Evolutionary conservation across 2,888 invertebrate species (phyloP).

Genomic region (Cataglyphis albicans): DNA sequence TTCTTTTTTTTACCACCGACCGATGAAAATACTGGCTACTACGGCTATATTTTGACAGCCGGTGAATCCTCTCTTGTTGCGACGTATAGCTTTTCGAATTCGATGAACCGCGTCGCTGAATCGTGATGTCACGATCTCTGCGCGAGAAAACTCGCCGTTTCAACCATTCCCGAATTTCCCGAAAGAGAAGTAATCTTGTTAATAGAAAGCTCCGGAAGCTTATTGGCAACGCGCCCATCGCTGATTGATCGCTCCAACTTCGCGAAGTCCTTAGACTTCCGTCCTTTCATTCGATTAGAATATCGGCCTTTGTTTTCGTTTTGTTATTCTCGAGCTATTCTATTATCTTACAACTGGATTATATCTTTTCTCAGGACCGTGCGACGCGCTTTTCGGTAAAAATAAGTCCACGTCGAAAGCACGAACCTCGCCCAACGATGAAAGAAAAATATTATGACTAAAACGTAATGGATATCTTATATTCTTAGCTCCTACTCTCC

Average conservation of each 20-base stretch:
- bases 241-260: conserved; percentile 42
- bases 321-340: conserved; percentile 22
- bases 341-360: conserved; percentile 48
- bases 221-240: conserved; percentile 48
- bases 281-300: conserved; percentile 47
- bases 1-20: conserved; percentile 15
- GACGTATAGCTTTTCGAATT: conserved; percentile 6
- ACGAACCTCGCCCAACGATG: conserved; percentile 37
- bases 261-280: conserved; percentile 20
- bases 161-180: conserved; percentile 10
- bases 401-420: conserved; percentile 45
- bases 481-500: conserved; percentile 14
- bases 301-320: conserved; percentile 33
- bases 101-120: conserved; percentile 6
- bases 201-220: conserved; percentile 42
- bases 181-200: conserved; percentile 48
- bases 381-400: conserved; percentile 17
- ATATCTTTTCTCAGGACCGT: conserved; percentile 18
- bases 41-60: conserved; percentile 36
- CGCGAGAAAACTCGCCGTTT: background rate
- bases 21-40: conserved; percentile 29
- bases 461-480: conserved; percentile 37
- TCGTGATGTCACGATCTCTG: conserved; percentile 32
- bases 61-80: background rate
- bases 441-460: conserved; percentile 53